Base-by-base conservation (phyloP, 2,888 invertebrate species). In the Galerucella pusilla region DNA sequence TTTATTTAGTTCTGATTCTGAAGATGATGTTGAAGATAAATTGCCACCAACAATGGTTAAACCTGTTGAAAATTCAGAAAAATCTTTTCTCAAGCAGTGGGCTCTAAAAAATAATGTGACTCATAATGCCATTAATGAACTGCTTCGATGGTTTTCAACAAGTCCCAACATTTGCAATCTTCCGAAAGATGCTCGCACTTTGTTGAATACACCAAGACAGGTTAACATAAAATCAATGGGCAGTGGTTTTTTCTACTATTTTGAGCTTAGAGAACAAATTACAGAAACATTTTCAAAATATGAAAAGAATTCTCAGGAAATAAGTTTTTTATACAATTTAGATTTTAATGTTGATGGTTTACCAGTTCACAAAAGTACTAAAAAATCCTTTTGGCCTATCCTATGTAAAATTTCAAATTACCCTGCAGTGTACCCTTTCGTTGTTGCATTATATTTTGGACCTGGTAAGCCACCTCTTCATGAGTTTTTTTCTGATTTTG, bases 161-260 rank as follows among this genome's bases (percentile, higher is more conserved):
- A 71, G 59, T 71, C 64, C 63, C 59, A 45, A 64, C 59, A 71
- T 71, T 45, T 59, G 70, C 59, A 63, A 71, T 46, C 59, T 71
- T 59, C 64, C 70, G 16, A 71, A 71, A 64, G 70, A 71, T 71
- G 64, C 70, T 71, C 63, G 70, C 54, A 71, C 64, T 54, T 64
- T 71, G 70, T 71, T 71, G 54, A 59, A 71, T 59, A 71, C 70
- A n/a, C 70, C 70, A 59, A 71, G 54, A 45, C 70, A 71, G 45
- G 70, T 71, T 52, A 54, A 71, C 45, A 71, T 52, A 64, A 64
- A 59, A 20, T 46, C 59, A 71, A 71, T 71, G 64, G 64, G 63
- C 45, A 52, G 59, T 63, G 70, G 54, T 71, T 71, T 71, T 71
- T 64, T 20, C 46, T 71, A 71, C 63, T 71, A n/a, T 52, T 52